Percentiles rank a stretch among this genome's conserved stretches.
Conservation (phyloP, 2,113 vertebrate genomes). For the Calidris pugnax region DNA sequence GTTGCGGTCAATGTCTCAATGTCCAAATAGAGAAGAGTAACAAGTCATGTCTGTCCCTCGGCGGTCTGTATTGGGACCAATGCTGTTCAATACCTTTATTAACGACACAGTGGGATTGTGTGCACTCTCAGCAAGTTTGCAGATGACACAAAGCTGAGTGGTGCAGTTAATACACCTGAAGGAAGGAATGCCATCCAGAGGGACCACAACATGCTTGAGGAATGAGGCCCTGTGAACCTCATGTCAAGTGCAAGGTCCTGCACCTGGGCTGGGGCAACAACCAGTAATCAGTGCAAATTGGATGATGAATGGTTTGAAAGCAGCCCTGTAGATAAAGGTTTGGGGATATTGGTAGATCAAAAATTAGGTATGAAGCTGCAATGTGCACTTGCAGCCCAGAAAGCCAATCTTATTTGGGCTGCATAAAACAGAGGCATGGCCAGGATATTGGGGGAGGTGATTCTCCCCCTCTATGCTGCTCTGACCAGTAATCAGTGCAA, state of each 20-base stretch:
- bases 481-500: background rate
- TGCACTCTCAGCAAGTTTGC: background rate
- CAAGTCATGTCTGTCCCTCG: background rate
- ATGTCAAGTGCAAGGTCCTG: background rate
- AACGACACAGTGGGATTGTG: background rate
- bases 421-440: background rate
- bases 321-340: background rate
- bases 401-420: accelerated
- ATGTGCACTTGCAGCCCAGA: background rate
- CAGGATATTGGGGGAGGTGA: accelerated
- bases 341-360: background rate
- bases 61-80: background rate
- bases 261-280: background rate
- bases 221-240: background rate
- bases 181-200: background rate
- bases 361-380: accelerated
- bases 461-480: background rate
- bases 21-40: background rate
- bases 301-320: background rate
- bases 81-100: background rate
- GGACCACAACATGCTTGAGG: background rate
- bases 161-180: background rate
- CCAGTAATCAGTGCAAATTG: background rate
- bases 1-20: background rate
- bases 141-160: background rate